phyloP scores from a whole-genome alignment of 2,888 invertebrate genomes.

The Meghimatium bilineatum region DNA sequence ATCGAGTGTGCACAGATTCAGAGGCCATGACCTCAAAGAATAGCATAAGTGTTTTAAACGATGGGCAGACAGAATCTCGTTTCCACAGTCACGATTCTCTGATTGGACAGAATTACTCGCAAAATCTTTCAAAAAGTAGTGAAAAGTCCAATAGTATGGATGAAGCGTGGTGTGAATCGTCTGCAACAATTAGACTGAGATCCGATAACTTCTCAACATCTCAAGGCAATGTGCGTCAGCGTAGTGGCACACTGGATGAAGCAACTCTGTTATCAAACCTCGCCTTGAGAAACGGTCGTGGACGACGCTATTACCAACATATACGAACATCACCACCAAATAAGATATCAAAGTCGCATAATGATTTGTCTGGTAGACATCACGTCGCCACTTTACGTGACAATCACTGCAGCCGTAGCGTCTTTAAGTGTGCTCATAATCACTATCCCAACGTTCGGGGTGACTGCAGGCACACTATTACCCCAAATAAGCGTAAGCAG shows the following conservation, averaged over 20 bases:
- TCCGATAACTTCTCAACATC: neutral
- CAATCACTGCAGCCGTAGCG: neutral
- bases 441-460: neutral
- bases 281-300: neutral
- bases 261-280: neutral
- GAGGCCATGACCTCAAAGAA: too few relatives aligned
- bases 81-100: constrained; percentile 6
- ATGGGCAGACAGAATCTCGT: neutral
- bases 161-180: constrained; percentile 4
- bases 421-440: neutral
- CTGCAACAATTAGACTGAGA: neutral
- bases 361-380: constrained; percentile 18
- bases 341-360: constrained; percentile 31
- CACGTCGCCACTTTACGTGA: neutral
- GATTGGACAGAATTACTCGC: neutral
- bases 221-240: neutral
- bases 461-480: neutral
- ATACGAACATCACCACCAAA: neutral
- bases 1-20: neutral
- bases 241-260: neutral
- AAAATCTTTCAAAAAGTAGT: neutral
- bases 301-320: neutral
- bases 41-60: neutral
- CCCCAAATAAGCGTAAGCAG: neutral
- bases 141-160: constrained; percentile 20